These are phyloP conservation scores for Cyphomyrus discorhynchus DNA, from an alignment of 2,113 vertebrate genomes.

Conservation along the genomic window DNA sequence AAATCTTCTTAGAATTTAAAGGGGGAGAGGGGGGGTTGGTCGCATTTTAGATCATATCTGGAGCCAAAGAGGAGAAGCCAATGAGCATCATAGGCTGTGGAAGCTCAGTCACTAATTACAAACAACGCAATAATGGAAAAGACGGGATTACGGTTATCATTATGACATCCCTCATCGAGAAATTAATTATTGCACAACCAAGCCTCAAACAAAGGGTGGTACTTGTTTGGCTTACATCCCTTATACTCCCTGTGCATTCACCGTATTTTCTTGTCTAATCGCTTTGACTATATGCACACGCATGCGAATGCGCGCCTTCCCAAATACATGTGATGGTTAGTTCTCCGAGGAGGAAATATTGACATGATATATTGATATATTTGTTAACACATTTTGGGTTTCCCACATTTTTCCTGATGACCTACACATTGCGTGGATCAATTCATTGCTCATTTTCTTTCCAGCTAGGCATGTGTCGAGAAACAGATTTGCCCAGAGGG, in stretches of 20 bases:
- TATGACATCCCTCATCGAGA: conserved; percentile 7
- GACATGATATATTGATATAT: not conserved
- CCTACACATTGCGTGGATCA: not conserved
- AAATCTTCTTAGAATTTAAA: conserved; percentile 16
- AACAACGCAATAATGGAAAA: conserved; percentile 1
- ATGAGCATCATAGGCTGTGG: not conserved
- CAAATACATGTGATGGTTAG: not conserved
- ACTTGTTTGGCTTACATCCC: not conserved
- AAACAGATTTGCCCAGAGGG: not conserved
- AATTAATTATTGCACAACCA: conserved; percentile 10
- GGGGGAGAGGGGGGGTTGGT: not conserved
- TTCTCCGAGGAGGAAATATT: not conserved
- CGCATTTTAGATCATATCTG: conserved; percentile 8
- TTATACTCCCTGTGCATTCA: not conserved
- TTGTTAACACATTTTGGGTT: not conserved
- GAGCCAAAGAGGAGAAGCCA: not conserved
- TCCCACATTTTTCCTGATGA: not conserved
- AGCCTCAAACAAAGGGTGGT: conserved; percentile 1
- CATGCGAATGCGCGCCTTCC: not conserved
- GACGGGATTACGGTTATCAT: conserved; percentile 17
- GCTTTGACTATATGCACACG: not conserved
- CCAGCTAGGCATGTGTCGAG: not conserved
- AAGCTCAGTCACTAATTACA: conserved; percentile 24
- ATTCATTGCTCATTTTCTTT: not conserved
- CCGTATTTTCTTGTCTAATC: not conserved